Evolutionary conservation across 2,113 vertebrate genomes (phyloP).

Genomic region (Hyaena hyaena): DNA sequence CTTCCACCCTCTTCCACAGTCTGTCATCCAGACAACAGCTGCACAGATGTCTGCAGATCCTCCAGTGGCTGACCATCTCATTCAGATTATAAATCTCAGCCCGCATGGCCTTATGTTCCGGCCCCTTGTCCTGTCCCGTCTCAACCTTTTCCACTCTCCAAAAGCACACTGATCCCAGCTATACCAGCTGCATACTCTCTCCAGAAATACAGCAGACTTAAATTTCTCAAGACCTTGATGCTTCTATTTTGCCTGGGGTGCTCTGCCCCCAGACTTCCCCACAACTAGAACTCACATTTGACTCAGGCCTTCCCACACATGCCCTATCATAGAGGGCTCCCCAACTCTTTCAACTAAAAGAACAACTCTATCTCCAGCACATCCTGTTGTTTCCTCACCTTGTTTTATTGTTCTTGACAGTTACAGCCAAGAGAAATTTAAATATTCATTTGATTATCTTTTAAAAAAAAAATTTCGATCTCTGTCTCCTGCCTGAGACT

Average conservation of each 20-base stretch:
- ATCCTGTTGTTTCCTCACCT: background rate
- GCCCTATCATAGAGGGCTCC: background rate
- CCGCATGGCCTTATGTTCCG: background rate
- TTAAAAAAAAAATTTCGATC: background rate
- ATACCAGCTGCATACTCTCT: background rate
- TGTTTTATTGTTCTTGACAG: background rate
- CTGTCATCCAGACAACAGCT: background rate
- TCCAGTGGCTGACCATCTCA: background rate
- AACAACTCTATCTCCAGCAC: background rate
- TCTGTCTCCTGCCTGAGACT: background rate
- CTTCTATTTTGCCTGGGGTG: background rate
- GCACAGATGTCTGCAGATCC: background rate
- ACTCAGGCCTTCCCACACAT: background rate
- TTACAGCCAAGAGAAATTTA: background rate
- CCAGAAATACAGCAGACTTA: background rate
- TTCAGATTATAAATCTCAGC: background rate
- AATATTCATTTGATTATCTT: background rate
- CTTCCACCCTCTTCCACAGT: background rate
- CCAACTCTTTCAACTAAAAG: background rate
- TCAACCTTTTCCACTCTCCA: background rate
- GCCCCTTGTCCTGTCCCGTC: background rate
- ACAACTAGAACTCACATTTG: background rate
- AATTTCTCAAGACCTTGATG: background rate
- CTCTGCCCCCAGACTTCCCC: background rate
- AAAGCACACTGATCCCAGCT: background rate